Evolutionary conservation across 1,140 invertebrate genomes (phyloP), one percentile per base, ranked within the genome.

Genomic region (Neodiprion fabricii): DNA sequence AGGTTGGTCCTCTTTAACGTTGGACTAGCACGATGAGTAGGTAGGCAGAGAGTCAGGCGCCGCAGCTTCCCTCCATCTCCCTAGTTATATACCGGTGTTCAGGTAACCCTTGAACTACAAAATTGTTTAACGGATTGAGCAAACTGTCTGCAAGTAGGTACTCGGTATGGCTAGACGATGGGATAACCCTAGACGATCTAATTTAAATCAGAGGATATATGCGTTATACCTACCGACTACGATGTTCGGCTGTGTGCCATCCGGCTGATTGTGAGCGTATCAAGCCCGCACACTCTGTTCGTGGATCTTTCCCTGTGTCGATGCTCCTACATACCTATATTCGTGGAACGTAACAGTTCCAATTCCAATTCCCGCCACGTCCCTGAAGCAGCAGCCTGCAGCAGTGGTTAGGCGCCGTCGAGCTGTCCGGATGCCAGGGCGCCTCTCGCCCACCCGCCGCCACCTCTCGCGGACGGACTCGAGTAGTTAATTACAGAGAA

Each of bases 401-500:
- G 53, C n/a, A 17, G 28, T 40, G 7, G 53, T 61, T 17, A 21
- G 68, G 68, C 12, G 14, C 61, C 61, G 61, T 14, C 21, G 21
- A 69, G 21, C 47, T 69, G 21, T 47, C 68, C 21, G 68, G 68
- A 69, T 28, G 47, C 68, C 21, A 69, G 47, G 21, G 21, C 21
- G 21, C 68, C 61, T 14, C 61, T 14, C 61, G 14, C 21, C 61
- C 61, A 14, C 61, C 61, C 14, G 21, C 14, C 14, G 21, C 10
- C 14, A 66, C 67, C 21, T 47, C 75, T 48, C n/a, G 53, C 17
- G 67, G 9, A 50, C 61, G 70, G 69, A 76, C 74, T 73, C 76
- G 73, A 71, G 74, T 71, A 72, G 79, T 84, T 84, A 84, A 84
- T 84, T 82, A 80, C 77, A 76, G 28, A 40, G 71, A 75, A 82